Base-by-base conservation (phyloP, 2,888 invertebrate genomes). In the Enoplolaimus lenunculus region DNA sequence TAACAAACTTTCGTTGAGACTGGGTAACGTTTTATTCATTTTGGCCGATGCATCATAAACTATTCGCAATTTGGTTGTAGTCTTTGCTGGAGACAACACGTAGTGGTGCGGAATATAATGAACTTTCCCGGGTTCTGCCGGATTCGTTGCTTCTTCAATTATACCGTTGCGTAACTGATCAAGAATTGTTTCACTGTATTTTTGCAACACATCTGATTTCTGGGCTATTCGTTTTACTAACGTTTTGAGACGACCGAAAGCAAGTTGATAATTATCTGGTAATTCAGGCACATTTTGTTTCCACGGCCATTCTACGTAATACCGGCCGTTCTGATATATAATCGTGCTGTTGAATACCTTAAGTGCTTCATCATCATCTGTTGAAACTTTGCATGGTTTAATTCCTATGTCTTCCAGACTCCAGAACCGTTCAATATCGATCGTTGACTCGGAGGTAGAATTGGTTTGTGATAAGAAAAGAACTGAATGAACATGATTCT, bases 41-140 rank as follows among this genome's bases (percentile, higher is more conserved):
- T 68, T 70, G 1, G 70, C 71, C 1, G 73, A 73, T 7, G 72
- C 77, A 71, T 77, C 76, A 67, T 71, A 77, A 7, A 77, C 76
- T 29, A 74, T 70, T n/a, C 75, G 59, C 3, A 77, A 57, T 67
- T 77, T 78, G 0, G 75, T 66, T 3, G 67, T 68, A 21, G 67
- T 26, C n/a, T 73, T 74, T 2, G 57, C 21, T 16, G 73, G 72
- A 0, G 67, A 66, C 21, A 74, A 34, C 0, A 74, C 74, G 1
- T 68, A 31, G 28, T 75, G 74, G 60, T 75, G 73, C 0, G 74
- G 75, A 2, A 74, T 26, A 66, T 74, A 75, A 45, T 75, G 74
- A 3, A 66, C 45, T 7, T 45, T 45, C 7, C 45, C 45, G 21
- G 21, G 7, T 45, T 45, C 45, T 7, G 7, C 45, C 45, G 7